Percentiles rank a stretch among this genome's conserved stretches.
Conservation (phyloP, 1,140 invertebrate genomes). For the Aphidius ervi region DNA sequence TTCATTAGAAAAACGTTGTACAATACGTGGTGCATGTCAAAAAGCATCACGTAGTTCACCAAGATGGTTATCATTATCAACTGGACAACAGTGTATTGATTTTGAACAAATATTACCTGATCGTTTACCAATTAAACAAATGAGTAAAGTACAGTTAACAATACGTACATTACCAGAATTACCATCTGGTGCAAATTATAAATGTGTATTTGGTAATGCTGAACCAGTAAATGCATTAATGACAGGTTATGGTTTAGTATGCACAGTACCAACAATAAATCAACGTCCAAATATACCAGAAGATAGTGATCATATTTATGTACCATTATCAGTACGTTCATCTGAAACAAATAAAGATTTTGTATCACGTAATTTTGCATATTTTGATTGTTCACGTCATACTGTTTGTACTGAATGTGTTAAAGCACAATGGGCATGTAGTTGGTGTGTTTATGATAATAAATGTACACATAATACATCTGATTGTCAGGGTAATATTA, state of each 20-base stretch:
- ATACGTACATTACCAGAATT: conserved; percentile 86
- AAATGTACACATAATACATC: conserved; percentile 85
- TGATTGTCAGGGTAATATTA: conserved; percentile 70
- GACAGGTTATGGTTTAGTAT: conserved; percentile 74
- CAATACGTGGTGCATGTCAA: conserved; percentile 80
- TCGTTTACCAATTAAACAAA: conserved; percentile 80
- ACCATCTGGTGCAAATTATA: conserved; percentile 85
- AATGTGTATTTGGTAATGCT: conserved; percentile 83
- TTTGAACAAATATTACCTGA: conserved; percentile 90
- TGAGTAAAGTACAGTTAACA: conserved; percentile 78
- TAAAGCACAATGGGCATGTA: conserved; percentile 84
- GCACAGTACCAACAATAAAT: conserved; percentile 75
- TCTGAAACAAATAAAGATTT: conserved; percentile 94
- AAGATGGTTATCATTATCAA: conserved; percentile 86
- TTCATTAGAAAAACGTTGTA: conserved; percentile 89
- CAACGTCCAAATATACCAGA: conserved; percentile 75
- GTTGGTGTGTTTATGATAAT: conserved; percentile 96
- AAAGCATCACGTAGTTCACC: conserved; percentile 85
- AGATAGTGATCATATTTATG: conserved; percentile 82
- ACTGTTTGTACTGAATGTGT: conserved; percentile 82
- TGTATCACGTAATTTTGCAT: conserved; percentile 88
- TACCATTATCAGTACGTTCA: conserved; percentile 87
- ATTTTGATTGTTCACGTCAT: conserved; percentile 90
- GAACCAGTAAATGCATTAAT: conserved; percentile 83
- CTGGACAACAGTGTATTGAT: conserved; percentile 91